These are phyloP conservation scores for Oenanthe melanoleuca DNA, from an alignment of 2,113 vertebrate genomes.

Conservation along the genomic window DNA sequence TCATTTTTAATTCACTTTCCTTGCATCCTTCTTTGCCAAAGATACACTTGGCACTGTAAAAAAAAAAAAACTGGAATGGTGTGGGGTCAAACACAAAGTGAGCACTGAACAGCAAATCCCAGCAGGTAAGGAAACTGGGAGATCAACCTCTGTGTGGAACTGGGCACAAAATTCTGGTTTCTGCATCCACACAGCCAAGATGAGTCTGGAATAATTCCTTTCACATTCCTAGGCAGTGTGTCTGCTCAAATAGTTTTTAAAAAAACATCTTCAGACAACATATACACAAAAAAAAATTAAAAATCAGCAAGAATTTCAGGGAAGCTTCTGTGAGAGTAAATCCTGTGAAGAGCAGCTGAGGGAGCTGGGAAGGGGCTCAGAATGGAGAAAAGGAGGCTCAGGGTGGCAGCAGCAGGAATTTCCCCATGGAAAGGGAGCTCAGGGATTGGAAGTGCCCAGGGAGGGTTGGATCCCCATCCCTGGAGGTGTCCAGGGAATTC, in stretches of 20 bases:
- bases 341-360: too few species aligned
- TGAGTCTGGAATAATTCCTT: not conserved
- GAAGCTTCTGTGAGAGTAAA: too few species aligned
- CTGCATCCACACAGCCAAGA: not conserved
- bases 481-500: fast-evolving
- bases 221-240: fast-evolving
- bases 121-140: not conserved
- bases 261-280: not conserved
- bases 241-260: not conserved
- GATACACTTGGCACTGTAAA: not conserved
- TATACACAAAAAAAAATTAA: too few species aligned
- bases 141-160: not conserved
- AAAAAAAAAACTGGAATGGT: not conserved
- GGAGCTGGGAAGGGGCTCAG: too few species aligned
- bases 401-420: not conserved
- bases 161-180: not conserved
- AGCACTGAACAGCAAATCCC: not conserved
- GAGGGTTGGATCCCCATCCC: not conserved
- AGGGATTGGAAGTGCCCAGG: not conserved
- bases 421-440: too few species aligned
- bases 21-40: not conserved
- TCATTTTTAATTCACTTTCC: not conserved
- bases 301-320: too few species aligned
- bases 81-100: not conserved
- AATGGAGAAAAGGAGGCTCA: too few species aligned